These are phyloP conservation scores for Epizoanthus scotinus DNA, from an alignment of 92 coral and sea anemone species.

Conservation along the genomic window DNA sequence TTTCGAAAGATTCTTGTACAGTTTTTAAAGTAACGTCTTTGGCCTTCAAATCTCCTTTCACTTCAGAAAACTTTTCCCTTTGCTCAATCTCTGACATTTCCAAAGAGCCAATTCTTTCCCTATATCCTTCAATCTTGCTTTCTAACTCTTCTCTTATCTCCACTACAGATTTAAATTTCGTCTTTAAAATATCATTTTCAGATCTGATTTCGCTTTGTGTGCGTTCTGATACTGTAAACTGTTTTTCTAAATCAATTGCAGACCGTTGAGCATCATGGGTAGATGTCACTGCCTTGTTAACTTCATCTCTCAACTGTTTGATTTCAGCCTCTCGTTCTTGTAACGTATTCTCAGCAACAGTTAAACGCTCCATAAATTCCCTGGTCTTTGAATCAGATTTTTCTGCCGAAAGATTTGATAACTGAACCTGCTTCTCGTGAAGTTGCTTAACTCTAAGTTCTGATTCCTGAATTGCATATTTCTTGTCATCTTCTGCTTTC, in stretches of 20 bases:
- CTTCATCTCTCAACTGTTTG: conserved; percentile 57
- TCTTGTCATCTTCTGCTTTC: conserved; percentile 77
- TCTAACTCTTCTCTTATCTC: conserved; percentile 57
- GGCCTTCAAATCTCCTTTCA: conserved; percentile 70
- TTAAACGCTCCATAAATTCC: conserved; percentile 65
- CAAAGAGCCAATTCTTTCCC: conserved; percentile 47
- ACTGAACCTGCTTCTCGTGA: conserved; percentile 72
- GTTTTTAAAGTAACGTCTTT: conserved; percentile 80
- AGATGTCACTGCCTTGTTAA: conserved; percentile 54
- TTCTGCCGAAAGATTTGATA: conserved; percentile 71
- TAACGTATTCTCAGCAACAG: conserved; percentile 62
- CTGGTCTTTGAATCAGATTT: conserved; percentile 62
- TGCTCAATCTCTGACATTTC: conserved; percentile 57
- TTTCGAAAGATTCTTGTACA: conserved; percentile 92
- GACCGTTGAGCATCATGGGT: conserved; percentile 75
- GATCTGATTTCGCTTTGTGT: conserved; percentile 54
- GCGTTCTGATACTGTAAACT: conserved; percentile 63
- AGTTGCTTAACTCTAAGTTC: conserved; percentile 78
- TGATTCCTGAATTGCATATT: conserved; percentile 75
- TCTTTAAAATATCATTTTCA: conserved; percentile 59
- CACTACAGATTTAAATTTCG: conserved; percentile 46
- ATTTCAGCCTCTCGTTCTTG: conserved; percentile 74
- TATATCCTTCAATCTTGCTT: conserved; percentile 48
- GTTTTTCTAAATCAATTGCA: conserved; percentile 65
- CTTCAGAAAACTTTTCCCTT: conserved; percentile 61